Percentiles rank a stretch among this genome's conserved stretches.
These are phyloP conservation scores for Micrasema minimum DNA, from an alignment of 1,140 invertebrate species.

Conservation along the genomic window DNA sequence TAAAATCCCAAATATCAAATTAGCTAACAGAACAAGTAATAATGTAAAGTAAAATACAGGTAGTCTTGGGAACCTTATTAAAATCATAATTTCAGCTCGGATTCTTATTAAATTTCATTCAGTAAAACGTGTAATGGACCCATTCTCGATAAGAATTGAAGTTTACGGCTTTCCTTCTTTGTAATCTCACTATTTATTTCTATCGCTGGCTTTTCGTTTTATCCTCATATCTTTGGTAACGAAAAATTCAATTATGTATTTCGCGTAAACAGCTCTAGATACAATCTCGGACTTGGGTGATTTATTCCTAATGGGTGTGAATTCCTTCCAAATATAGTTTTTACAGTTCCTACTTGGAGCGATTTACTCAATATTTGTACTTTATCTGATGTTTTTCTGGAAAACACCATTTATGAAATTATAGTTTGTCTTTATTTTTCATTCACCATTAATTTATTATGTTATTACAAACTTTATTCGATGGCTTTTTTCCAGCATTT, in stretches of 20 bases:
- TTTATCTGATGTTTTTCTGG: too few species aligned
- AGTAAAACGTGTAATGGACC: conserved; percentile 19
- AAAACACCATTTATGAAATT: too few species aligned
- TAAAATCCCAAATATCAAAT: too few species aligned
- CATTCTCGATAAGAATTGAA: conserved; percentile 18
- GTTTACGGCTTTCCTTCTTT: conserved; percentile 12
- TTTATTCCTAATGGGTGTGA: conserved; percentile 1
- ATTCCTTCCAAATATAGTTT: neutral
- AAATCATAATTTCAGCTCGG: conserved; percentile 5
- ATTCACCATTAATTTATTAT: too few species aligned
- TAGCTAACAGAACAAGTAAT: too few species aligned
- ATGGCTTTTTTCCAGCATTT: too few species aligned
- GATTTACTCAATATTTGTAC: too few species aligned
- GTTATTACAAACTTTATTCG: too few species aligned
- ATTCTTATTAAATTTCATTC: conserved; percentile 22
- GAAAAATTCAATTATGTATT: conserved; percentile 17
- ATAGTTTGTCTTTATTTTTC: too few species aligned
- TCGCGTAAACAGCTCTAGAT: neutral
- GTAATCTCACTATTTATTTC: neutral
- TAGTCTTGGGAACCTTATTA: neutral
- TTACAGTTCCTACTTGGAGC: too few species aligned
- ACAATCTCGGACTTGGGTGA: neutral
- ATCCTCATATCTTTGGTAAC: conserved; percentile 10
- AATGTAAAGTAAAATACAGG: conserved; percentile 4
- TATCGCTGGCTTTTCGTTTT: conserved; percentile 1